Percentiles rank a stretch among this genome's conserved stretches.
Conservation (phyloP, 2,113 vertebrate species). For the Tyto alba region DNA sequence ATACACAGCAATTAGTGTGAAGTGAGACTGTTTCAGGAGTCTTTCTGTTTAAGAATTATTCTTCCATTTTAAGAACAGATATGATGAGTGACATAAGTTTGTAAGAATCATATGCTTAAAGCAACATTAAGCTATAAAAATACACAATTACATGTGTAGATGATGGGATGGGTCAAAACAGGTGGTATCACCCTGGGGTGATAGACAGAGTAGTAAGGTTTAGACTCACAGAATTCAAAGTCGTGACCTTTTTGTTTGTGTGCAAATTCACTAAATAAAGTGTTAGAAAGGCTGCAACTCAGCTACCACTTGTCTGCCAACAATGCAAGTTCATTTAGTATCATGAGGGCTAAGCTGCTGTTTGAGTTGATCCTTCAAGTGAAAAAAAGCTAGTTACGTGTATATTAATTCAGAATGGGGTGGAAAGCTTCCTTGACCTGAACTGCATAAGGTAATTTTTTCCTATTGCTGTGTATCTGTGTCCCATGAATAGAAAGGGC, state of each 20-base stretch:
- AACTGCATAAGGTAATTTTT: background rate
- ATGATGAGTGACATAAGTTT: background rate
- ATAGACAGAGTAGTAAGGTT: background rate
- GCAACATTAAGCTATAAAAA: background rate
- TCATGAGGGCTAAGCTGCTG: background rate
- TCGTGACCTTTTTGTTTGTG: background rate
- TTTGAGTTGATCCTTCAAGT: background rate
- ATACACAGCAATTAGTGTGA: background rate
- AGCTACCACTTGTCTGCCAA: background rate
- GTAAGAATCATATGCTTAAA: background rate
- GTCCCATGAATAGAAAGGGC: background rate
- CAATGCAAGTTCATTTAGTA: background rate
- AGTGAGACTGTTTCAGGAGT: background rate
- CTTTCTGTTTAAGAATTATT: background rate
- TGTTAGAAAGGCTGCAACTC: background rate
- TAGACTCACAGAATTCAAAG: background rate
- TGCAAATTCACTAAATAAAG: background rate
- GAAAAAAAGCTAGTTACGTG: background rate
- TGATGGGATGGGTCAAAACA: background rate
- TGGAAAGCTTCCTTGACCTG: background rate
- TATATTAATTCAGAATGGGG: background rate
- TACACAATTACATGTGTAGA: background rate
- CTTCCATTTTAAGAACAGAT: background rate
- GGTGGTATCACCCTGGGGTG: background rate
- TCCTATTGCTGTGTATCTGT: background rate